Conservation (phyloP, 2,888 invertebrate species). For the Scrobipalpa atriplicella region DNA sequence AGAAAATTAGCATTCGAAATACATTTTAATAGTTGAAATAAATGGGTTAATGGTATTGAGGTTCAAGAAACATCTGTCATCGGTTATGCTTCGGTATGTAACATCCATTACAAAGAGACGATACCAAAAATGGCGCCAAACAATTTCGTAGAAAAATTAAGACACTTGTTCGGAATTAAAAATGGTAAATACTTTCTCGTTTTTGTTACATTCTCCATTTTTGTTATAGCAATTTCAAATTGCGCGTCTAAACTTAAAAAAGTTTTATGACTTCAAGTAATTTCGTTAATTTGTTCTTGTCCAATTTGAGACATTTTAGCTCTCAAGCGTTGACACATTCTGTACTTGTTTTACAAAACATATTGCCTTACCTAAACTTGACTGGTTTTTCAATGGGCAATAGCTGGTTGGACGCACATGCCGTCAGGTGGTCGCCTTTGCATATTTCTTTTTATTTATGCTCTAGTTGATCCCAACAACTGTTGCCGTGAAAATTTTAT, state of each 20-base stretch:
- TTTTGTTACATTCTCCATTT: constrained; percentile 1
- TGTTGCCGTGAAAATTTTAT: constrained; percentile 45
- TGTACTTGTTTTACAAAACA: constrained; percentile 44
- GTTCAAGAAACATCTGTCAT: constrained; percentile 16
- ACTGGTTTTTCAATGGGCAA: constrained; percentile 55
- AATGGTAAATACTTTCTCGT: background rate
- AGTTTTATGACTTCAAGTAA: constrained; percentile 25
- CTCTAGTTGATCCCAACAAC: constrained; percentile 44
- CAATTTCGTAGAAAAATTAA: constrained; percentile 22
- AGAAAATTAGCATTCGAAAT: constrained; percentile 26
- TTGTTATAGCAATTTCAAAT: background rate
- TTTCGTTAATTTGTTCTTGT: constrained; percentile 21
- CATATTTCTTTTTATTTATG: constrained; percentile 56
- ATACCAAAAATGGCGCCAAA: background rate
- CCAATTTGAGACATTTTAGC: background rate
- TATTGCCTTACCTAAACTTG: constrained; percentile 55
- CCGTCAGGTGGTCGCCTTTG: constrained; percentile 61
- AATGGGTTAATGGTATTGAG: background rate
- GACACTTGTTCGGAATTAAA: constrained; percentile 16
- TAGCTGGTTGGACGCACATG: constrained; percentile 54
- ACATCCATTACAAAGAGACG: background rate
- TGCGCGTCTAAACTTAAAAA: constrained; percentile 19
- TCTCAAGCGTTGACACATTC: constrained; percentile 38
- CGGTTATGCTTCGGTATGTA: constrained; percentile 1
- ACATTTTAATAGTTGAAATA: constrained; percentile 20